Evolutionary conservation across 1,140 invertebrate genomes (phyloP), one percentile per base, ranked within the genome.

Genomic region (Diachasma alloeum): DNA sequence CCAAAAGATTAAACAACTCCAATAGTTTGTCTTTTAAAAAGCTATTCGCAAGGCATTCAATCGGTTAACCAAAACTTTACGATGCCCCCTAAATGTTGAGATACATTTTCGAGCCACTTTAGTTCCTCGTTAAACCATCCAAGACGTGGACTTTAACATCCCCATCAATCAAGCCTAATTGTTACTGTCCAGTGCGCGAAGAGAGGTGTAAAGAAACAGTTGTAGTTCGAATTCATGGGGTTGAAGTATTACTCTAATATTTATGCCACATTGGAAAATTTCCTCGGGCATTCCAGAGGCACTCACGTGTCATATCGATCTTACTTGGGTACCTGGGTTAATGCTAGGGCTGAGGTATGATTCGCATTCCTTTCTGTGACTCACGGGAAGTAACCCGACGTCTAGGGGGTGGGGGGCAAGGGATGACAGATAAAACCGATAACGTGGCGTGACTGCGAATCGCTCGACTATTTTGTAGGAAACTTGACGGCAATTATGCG

Each of bases 291-390:
- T 79, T 79, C 75, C 75, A 42, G 15, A 71, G 44, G 26, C 48
- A 69, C 59, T 46, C 22, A 79, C 72, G 74, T 79, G 75, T 73
- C 72, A 74, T 79, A 79, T 79, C 72, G 78, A 79, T 79, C 75
- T 26, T 56, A 48, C 39, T 63, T 71, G 48, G 39, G 59, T 74
- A 79, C 56, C 53, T 53, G 56, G 17, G n/a, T 53, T 63, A 56
- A 36, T 44, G 19, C 42, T 26, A 71, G 42, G 37, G 22, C 31
- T 19, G 59, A 66, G 76, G 24, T 31, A 72, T 37, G n/a, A 56
- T 56, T 72, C 36, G 39, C 46, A 76, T 76, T 76, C 74, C 68
- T 63, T 56, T 37, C 13, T 59, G 13, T 76, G 74, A 76, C 67
- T 76, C 67, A 76, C 19, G 67, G 67, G 36, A 71, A 76, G 69